phyloP scores from a whole-genome alignment of 2,113 vertebrate species.

The Pteruthius melanotis region DNA sequence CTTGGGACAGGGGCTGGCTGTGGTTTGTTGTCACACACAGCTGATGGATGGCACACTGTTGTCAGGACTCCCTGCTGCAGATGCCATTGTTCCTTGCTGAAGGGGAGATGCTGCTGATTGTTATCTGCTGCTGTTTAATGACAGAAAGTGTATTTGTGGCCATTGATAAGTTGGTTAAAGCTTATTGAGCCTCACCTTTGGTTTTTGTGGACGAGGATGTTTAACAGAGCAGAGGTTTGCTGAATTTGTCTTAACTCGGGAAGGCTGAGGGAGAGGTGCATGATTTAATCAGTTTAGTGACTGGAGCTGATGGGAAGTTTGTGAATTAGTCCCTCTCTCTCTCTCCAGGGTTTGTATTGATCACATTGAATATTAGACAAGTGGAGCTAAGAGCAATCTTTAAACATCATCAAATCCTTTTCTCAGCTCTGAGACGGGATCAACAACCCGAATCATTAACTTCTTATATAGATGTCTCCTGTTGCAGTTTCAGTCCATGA shows the following conservation, averaged over 20 bases:
- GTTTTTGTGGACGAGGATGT: background rate
- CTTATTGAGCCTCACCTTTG: background rate
- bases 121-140: background rate
- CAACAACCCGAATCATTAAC: background rate
- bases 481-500: background rate
- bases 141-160: background rate
- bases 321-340: background rate
- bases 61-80: background rate
- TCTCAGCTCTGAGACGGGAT: background rate
- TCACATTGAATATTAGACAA: background rate
- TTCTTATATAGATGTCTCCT: background rate
- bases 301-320: background rate
- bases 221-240: background rate
- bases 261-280: background rate
- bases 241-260: background rate
- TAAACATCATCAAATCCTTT: background rate
- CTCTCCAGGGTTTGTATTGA: background rate
- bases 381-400: background rate
- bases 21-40: background rate
- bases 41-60: constrained; percentile 11
- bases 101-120: background rate
- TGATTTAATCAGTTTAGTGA: background rate
- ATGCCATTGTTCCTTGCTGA: background rate
- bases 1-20: background rate
- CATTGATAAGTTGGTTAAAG: background rate